phyloP scores from a whole-genome alignment of 2,888 invertebrate genomes.

The Torymus aiolomorphi region DNA sequence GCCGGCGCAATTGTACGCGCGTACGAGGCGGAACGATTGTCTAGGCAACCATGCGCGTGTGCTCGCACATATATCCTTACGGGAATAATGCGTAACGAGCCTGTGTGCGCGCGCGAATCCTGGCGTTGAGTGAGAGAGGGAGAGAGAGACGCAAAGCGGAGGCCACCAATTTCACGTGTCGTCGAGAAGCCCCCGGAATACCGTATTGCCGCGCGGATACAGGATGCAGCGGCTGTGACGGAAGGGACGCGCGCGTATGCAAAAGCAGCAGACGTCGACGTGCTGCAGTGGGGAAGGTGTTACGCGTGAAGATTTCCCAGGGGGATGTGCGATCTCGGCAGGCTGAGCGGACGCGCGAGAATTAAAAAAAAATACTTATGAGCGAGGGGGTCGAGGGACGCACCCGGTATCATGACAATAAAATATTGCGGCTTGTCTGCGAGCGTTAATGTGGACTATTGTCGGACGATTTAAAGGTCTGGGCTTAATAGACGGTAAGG shows the following conservation, averaged over 20 bases:
- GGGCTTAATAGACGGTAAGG: too few species aligned
- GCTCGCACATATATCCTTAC: background rate
- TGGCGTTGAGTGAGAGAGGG: too few species aligned
- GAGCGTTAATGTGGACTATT: too few species aligned
- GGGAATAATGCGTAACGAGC: background rate
- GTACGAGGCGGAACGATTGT: constrained; percentile 12
- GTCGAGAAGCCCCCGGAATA: constrained; percentile 52
- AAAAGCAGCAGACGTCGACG: constrained; percentile 11
- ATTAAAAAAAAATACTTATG: constrained; percentile 1
- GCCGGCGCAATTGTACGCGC: too few species aligned
- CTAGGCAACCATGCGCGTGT: background rate
- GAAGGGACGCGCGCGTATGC: background rate
- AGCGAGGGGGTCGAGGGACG: background rate
- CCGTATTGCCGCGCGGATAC: constrained; percentile 3
- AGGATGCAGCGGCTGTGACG: too few species aligned
- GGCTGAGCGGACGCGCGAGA: background rate
- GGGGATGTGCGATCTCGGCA: background rate
- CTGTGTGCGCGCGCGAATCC: background rate
- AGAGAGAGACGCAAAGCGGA: background rate
- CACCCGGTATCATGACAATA: too few species aligned
- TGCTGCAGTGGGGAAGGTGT: constrained; percentile 2
- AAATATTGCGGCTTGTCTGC: too few species aligned
- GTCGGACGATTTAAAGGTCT: too few species aligned
- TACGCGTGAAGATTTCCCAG: constrained; percentile 16
- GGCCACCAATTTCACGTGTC: constrained; percentile 59